Evolutionary conservation across 2,888 invertebrate species (phyloP), one percentile per base, ranked within the genome.

Genomic region (Phortica magna): DNA sequence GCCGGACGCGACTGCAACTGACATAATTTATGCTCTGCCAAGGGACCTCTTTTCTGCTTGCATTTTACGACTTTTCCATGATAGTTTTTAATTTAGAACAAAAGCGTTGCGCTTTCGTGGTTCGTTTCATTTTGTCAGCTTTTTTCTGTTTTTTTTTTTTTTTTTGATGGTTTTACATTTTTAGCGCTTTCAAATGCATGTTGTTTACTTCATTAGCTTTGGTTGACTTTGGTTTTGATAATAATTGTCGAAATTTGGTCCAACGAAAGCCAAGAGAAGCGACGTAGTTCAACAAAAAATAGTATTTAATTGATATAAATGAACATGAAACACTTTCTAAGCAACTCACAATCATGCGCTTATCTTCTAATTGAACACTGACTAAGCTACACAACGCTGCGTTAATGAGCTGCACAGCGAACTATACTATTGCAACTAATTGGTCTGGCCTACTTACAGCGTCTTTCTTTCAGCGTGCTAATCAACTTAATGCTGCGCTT

Each of bases 1-100:
- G 80, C 59, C 79, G 76, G 74, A 71, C 70, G 41, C 48, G 14
- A 48, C 5, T 48, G 48, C 48, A 48, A 79, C 79, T 78, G 80
- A 81, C 79, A 84, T 87, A 84, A 88, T 85, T 88, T 87, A 85
- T 85, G 87, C 80, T 83, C 83, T 85, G 88, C 88, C 41, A 10
- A 22, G 61, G 61, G 61, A 61, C 61, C 10, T 4, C 61, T 9
- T 61, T 61, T n/a, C 61, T 22, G 17, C 22, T 9, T 22, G 19
- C 22, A 12, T 61, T 22, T 19, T 19, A 9, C 22, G 5, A 22
- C 10, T 61, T 17, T 48, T 9, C 48, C 48, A 48, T 48, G 48
- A 48, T 48, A 48, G 48, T 14, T 48, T 48, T 14, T 48, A 48
- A 48, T 48, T 48, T 48, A 48, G 48, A 12, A 14, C 14, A 48